Evolutionary conservation across 1,140 invertebrate species (phyloP).

Genomic region (Drosophila nebulosa): DNA sequence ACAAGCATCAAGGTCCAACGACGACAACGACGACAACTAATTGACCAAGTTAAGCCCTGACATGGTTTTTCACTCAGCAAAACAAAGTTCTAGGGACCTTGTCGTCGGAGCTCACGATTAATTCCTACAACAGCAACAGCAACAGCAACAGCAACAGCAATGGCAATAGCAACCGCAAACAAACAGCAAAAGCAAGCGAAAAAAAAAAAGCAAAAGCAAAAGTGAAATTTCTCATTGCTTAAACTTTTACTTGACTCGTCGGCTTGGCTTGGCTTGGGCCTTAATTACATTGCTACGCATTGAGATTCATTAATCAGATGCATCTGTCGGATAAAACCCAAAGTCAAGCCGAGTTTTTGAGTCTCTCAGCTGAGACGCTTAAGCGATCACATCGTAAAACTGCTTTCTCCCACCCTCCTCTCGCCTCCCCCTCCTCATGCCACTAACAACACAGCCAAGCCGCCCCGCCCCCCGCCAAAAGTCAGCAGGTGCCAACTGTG

Average conservation of each 20-base stretch:
- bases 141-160: background rate
- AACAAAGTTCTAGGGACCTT: background rate
- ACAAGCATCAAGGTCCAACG: constrained; percentile 26
- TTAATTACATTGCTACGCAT: constrained; percentile 74
- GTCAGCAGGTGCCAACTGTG: background rate
- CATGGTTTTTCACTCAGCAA: constrained; percentile 24
- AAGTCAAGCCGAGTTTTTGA: constrained; percentile 14
- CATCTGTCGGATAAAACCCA: constrained; percentile 70
- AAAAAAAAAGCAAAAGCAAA: constrained; percentile 42
- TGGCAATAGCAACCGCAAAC: background rate
- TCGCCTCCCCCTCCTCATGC: background rate
- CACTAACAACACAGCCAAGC: background rate
- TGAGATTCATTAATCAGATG: constrained; percentile 77
- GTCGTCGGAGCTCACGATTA: background rate
- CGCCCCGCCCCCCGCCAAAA: background rate
- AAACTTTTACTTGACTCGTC: constrained; percentile 54
- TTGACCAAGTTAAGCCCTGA: constrained; percentile 45
- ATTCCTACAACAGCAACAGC: background rate
- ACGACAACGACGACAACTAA: constrained; percentile 1
- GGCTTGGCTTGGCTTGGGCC: constrained; percentile 37
- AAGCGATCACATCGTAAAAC: background rate
- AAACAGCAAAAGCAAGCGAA: background rate
- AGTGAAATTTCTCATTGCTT: constrained; percentile 62
- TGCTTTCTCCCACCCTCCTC: constrained; percentile 20
- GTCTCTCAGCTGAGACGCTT: constrained; percentile 25